Percentiles rank a stretch among this genome's conserved stretches.
These are phyloP conservation scores for Steatocranus sp. DNA, from an alignment of 2,797 vertebrate genomes.

Conservation along the genomic window DNA sequence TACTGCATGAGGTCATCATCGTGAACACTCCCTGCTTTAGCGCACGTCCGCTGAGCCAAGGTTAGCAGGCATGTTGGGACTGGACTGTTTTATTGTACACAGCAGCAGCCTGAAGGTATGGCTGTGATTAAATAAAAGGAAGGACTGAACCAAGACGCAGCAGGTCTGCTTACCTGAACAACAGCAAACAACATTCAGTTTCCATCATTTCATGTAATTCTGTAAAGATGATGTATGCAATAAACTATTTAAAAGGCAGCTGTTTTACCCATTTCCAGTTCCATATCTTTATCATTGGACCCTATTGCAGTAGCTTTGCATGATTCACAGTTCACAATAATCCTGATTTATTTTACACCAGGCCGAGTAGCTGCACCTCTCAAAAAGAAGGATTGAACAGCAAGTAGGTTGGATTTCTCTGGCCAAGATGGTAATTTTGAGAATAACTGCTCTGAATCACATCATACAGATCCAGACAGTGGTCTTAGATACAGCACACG, in stretches of 20 bases:
- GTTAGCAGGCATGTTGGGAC: background rate
- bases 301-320: background rate
- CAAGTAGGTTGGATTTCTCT: rapidly evolving
- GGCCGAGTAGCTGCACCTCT: background rate
- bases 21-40: background rate
- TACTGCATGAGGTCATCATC: background rate
- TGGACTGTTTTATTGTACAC: background rate
- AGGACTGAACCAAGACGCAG: background rate
- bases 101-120: background rate
- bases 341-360: background rate
- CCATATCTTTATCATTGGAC: rapidly evolving
- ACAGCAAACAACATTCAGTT: background rate
- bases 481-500: rapidly evolving
- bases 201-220: background rate
- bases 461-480: background rate
- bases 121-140: background rate
- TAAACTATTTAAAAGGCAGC: rapidly evolving
- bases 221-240: background rate
- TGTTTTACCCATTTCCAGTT: rapidly evolving
- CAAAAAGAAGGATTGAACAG: background rate
- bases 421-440: background rate
- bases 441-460: rapidly evolving
- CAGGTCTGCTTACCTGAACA: background rate
- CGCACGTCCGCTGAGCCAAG: background rate
- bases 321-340: background rate